Percentiles rank a stretch among this genome's conserved stretches.
Evolutionary conservation across 2,888 invertebrate genomes (phyloP).

Genomic region (Stenichneumon culpator): DNA sequence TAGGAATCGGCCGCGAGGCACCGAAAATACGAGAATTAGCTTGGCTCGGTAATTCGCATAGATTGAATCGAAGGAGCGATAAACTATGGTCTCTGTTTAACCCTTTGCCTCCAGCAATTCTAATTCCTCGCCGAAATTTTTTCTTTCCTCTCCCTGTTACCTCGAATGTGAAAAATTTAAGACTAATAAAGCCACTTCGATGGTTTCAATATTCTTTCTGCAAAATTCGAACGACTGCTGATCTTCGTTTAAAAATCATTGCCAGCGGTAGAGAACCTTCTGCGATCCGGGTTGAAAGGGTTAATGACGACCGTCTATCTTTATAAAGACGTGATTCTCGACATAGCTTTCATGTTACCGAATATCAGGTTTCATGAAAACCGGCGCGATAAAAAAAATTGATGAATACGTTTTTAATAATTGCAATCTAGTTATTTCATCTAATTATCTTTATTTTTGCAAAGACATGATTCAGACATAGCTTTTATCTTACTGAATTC

Average conservation of each 20-base stretch:
- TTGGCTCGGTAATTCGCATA: neutral
- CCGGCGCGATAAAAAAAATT: too few species aligned
- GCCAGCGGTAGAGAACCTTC: neutral
- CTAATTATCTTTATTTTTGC: neutral
- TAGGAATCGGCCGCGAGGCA: neutral
- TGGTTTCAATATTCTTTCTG: neutral
- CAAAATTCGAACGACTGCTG: neutral
- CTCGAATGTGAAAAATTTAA: neutral
- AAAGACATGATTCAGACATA: neutral
- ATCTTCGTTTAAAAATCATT: neutral
- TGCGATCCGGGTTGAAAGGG: neutral
- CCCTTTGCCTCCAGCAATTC: neutral
- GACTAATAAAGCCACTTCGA: neutral
- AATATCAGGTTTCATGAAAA: too few species aligned
- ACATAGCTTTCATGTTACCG: too few species aligned
- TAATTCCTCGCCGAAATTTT: neutral
- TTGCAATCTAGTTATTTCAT: too few species aligned
- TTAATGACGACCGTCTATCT: neutral
- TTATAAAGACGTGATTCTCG: too few species aligned
- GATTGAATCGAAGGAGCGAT: conserved; percentile 16
- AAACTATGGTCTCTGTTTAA: neutral
- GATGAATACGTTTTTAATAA: too few species aligned
- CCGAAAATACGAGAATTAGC: conserved; percentile 11
- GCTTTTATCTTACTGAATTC: neutral
- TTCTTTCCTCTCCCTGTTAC: neutral